Conservation (phyloP, 2,888 invertebrate genomes). For the Seira sanloemensis region DNA sequence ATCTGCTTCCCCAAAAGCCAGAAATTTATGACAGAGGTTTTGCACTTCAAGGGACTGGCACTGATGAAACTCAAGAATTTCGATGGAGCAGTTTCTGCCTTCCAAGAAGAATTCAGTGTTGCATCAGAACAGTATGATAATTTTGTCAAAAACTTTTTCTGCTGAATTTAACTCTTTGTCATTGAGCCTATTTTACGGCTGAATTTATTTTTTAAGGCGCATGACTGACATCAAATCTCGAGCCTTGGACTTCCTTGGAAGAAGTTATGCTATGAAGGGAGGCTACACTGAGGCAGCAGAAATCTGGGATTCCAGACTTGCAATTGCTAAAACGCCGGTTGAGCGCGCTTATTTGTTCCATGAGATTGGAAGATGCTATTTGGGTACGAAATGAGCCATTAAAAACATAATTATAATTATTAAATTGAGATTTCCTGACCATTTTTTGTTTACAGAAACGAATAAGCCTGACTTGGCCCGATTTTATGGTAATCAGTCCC, state of each 20-base stretch:
- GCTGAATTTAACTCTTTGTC: not conserved
- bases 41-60: constrained; percentile 71
- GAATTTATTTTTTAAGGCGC: constrained; percentile 42
- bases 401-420: no score
- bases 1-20: constrained; percentile 68
- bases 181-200: not conserved
- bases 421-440: not conserved
- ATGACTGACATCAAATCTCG: constrained; percentile 75
- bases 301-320: constrained; percentile 76
- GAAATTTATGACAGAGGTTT: constrained; percentile 70
- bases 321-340: constrained; percentile 75
- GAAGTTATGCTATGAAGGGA: constrained; percentile 75
- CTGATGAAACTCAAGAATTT: constrained; percentile 69
- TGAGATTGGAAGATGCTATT: constrained; percentile 77
- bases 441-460: constrained; percentile 63
- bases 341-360: constrained; percentile 77
- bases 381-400: constrained; percentile 74
- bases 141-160: not conserved
- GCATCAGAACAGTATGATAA: constrained; percentile 64
- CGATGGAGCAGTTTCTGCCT: constrained; percentile 68
- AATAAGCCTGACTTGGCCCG: constrained; percentile 71
- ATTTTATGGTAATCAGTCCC: constrained; percentile 69
- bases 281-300: constrained; percentile 76
- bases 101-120: constrained; percentile 68
- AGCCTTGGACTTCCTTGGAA: constrained; percentile 76